Evolutionary conservation across 2,888 invertebrate genomes (phyloP).

Genomic region (Adela reaumurella): DNA sequence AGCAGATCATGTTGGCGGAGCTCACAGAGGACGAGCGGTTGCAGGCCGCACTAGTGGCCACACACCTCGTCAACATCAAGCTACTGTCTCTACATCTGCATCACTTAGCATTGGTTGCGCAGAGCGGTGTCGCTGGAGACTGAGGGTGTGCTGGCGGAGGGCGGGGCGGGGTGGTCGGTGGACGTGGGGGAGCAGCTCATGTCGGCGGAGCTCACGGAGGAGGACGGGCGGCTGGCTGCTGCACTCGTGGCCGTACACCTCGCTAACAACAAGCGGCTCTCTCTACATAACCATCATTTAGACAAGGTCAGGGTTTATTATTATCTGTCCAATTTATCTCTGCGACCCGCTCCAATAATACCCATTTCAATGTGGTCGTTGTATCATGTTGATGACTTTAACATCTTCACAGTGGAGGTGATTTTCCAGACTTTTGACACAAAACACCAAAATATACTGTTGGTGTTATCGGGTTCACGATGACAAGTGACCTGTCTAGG

Average conservation of each 20-base stretch:
- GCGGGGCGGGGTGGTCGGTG: constrained; percentile 19
- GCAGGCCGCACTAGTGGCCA: constrained; percentile 34
- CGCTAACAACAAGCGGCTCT: constrained; percentile 16
- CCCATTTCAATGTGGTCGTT: too few species aligned
- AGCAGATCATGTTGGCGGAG: constrained; percentile 17
- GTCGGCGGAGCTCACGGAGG: constrained; percentile 13
- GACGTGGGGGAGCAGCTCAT: constrained; percentile 17
- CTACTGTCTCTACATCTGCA: too few species aligned
- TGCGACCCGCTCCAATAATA: too few species aligned
- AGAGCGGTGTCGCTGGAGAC: constrained; percentile 35
- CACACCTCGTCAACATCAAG: constrained; percentile 21
- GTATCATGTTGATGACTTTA: too few species aligned
- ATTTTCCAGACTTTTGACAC: too few species aligned
- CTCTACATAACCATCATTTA: too few species aligned
- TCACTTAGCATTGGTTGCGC: constrained; percentile 23
- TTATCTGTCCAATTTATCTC: too few species aligned
- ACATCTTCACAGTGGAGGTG: too few species aligned
- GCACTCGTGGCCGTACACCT: constrained; percentile 31
- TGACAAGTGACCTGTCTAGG: too few species aligned
- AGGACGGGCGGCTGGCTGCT: constrained; percentile 20
- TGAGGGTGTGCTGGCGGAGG: constrained; percentile 31
- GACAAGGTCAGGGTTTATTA: too few species aligned
- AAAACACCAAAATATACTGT: too few species aligned
- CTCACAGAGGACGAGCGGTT: constrained; percentile 11
- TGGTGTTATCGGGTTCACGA: too few species aligned